Evolutionary conservation across 2,113 vertebrate species (phyloP).

Genomic region (Herpetotheres cachinnans): DNA sequence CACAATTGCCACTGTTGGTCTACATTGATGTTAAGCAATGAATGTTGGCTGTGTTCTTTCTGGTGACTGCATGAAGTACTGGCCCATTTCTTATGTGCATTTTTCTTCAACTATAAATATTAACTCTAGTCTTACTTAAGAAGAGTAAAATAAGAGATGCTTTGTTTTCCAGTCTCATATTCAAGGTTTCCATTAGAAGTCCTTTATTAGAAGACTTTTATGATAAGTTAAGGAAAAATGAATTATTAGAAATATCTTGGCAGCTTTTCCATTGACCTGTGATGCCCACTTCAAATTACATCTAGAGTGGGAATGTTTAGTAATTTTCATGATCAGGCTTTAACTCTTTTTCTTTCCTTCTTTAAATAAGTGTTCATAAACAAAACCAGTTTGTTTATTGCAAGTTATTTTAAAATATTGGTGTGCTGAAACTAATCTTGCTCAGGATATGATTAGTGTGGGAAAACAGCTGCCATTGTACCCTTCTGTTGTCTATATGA

Average conservation of each 20-base stretch:
- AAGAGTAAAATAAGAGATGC: not conserved
- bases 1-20: not conserved
- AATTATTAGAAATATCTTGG: not conserved
- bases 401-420: not conserved
- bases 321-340: not conserved
- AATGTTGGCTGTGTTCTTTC: not conserved
- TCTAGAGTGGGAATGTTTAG: not conserved
- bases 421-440: not conserved
- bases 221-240: not conserved
- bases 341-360: not conserved
- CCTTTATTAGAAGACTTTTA: not conserved
- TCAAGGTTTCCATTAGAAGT: not conserved
- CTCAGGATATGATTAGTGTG: not conserved
- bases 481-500: not conserved
- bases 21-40: not conserved
- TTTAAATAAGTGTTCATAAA: not conserved
- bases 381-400: not conserved
- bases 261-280: conserved; percentile 9
- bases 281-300: not conserved
- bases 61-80: not conserved
- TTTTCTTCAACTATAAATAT: not conserved
- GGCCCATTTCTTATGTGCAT: not conserved
- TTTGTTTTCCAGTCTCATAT: not conserved
- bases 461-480: not conserved
- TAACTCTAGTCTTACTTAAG: not conserved